Evolutionary conservation across 2,113 vertebrate species (phyloP).

Genomic region (Pygoscelis adeliae): DNA sequence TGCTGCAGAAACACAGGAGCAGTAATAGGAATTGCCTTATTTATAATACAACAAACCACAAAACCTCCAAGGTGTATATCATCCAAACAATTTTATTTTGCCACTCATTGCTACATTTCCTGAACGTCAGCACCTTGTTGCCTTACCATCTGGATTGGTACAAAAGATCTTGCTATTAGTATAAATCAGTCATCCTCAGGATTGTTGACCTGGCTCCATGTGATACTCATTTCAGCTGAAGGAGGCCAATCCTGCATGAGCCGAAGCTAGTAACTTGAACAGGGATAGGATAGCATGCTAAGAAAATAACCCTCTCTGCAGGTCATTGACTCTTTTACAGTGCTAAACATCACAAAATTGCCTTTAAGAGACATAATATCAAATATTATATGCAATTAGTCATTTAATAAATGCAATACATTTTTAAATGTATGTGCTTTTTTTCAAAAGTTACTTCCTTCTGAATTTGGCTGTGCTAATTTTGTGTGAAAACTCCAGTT

Average conservation of each 20-base stretch:
- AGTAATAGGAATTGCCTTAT: constrained; percentile 44
- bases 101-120: not conserved
- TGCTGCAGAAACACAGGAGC: constrained; percentile 33
- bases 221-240: not conserved
- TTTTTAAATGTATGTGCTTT: not conserved
- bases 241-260: not conserved
- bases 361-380: not conserved
- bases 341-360: not conserved
- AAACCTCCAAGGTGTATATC: constrained; percentile 4
- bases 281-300: not conserved
- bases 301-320: not conserved
- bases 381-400: not conserved
- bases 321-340: not conserved
- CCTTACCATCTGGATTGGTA: not conserved
- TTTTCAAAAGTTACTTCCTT: not conserved
- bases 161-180: not conserved
- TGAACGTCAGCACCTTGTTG: constrained; percentile 33
- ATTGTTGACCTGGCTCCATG: not conserved
- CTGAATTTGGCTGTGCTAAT: not conserved
- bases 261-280: not conserved
- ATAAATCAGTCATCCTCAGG: not conserved
- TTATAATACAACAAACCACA: constrained; percentile 57
- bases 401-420: not conserved
- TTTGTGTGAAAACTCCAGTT: not conserved
- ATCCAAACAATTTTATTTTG: constrained; percentile 19